Evolutionary conservation across 2,113 vertebrate species (phyloP), one percentile per base, ranked within the genome.

Genomic region (Cygnus atratus): DNA sequence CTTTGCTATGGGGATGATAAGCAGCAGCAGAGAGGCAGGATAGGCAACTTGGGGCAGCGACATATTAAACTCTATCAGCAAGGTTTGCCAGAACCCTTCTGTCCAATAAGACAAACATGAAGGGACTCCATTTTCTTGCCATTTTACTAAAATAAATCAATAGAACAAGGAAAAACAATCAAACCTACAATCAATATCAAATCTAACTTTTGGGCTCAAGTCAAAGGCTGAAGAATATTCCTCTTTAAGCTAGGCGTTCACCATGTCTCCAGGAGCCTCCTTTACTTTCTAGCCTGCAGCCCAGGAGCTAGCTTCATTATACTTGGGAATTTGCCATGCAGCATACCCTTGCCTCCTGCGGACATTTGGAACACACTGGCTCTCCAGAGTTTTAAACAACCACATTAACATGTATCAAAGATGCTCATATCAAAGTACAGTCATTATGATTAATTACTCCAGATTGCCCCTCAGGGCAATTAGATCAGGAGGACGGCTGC

Each of bases 371-470:
- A 87, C 35, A 46, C 2, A 2, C 4, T 70, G 71, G 4, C 13
- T 91, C 59, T 83, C 71, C 77, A 48, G 33, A 62, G 62, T 58
- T 82, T 89, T 79, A 46, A 76, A 72, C 39, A 87, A 31, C 21
- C 81, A 65, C n/a, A 92, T 76, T 92, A 87, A 82, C 88, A 87
- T 66, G n/a, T 41, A 80, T 62, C 82, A 85, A 73, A 79, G 67
- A 91, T 90, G 29, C 63, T 83, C 20, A 21, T 57, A 93, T 83
- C 87, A 95, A 95, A 89, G 80, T 11, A 70, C 16, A 80, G 37
- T 80, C 67, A 85, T 80, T 87, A 87, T 77, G 93, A 92, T 87
- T 92, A 95, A 94, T 91, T 84, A 91, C 71, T 80, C 44, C 66
- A 58, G 43, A 66, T 89, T 83, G 72, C 55, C 44, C 11, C 35